Conservation (phyloP, 2,113 vertebrate species). For the Rhabdomys dilectus region DNA sequence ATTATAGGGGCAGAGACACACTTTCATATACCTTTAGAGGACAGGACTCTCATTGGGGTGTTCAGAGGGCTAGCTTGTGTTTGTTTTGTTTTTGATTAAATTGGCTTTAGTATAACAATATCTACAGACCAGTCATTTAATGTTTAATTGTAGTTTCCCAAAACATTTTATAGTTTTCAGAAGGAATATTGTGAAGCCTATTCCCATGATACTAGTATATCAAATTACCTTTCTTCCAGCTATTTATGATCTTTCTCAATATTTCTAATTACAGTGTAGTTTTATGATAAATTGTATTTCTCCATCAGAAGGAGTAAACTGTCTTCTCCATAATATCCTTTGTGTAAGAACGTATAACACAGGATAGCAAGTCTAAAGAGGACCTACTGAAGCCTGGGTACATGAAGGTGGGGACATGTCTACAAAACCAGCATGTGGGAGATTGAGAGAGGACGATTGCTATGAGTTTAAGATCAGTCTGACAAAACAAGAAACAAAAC, state of each 20-base stretch:
- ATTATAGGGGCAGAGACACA: background rate
- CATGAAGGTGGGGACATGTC: background rate
- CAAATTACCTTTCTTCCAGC: slow-evolving; percentile 52
- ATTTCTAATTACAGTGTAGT: slow-evolving; percentile 50
- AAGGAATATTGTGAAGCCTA: slow-evolving; percentile 33
- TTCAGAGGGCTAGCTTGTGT: background rate
- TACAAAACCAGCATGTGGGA: background rate
- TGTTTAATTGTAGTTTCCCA: slow-evolving; percentile 25
- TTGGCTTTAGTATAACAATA: slow-evolving; percentile 32
- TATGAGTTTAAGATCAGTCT: background rate
- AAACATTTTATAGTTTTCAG: slow-evolving; percentile 60
- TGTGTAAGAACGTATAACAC: slow-evolving; percentile 12
- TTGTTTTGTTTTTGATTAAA: background rate
- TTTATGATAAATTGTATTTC: slow-evolving; percentile 48
- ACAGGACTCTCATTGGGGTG: background rate
- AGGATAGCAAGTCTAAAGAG: slow-evolving; percentile 5
- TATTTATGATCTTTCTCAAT: slow-evolving; percentile 48
- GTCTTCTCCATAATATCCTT: slow-evolving; percentile 34
- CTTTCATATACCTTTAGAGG: background rate
- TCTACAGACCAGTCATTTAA: background rate
- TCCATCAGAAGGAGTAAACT: slow-evolving; percentile 17
- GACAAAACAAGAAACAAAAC: background rate
- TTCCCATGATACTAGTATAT: slow-evolving; percentile 36
- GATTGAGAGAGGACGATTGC: background rate
- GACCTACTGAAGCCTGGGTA: background rate